Base-by-base conservation (phyloP, 2,113 vertebrate genomes). In the Aix galericulata region DNA sequence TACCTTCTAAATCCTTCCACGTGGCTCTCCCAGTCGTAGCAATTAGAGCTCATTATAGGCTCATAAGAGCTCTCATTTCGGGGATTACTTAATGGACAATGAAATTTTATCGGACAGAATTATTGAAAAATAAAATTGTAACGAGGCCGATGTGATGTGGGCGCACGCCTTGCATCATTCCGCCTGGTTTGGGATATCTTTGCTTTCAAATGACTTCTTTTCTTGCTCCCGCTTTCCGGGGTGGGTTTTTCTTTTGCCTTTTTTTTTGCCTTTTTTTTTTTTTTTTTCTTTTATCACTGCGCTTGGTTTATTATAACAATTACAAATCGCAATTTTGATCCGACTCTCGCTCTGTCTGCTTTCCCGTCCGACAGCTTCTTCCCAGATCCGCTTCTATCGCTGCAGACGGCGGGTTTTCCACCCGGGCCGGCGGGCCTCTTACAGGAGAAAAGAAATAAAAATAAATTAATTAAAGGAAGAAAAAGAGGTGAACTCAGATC, bases 21-120 rank as follows among this genome's bases (percentile, higher is more conserved):
- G 99, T 99, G 99, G 98, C 99, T 99, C 98, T 98, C 98, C 98
- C 97, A 98, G 98, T 99, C 98, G 97, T 97, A 97, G 98, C 99
- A 99, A 99, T 99, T 99, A 99, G 99, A 98, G 98, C 98, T 99
- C 99, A 99, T 99, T 99, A 99, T 98, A 99, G 99, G 98, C 99
- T 99, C 99, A 99, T 99, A 99, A 99, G 98, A 99, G 98, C 96
- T 98, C 99, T 99, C 98, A 98, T 99, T 99, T 99, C 97, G 97
- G 98, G 99, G 99, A 99, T 99, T 99, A 99, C 98, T 99, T 98
- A 98, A 99, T 98, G 98, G 98, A 98, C 98, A 98, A 99, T 99
- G 99, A 99, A 98, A 99, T 99, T 99, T 99, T 99, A 99, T 99
- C 98, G 96, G 98, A 98, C 98, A 99, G 98, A 99, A 99, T 99